These are phyloP conservation scores for Cyanoramphus novaezelandiae DNA, from an alignment of 2,113 vertebrate species.

Conservation along the genomic window DNA sequence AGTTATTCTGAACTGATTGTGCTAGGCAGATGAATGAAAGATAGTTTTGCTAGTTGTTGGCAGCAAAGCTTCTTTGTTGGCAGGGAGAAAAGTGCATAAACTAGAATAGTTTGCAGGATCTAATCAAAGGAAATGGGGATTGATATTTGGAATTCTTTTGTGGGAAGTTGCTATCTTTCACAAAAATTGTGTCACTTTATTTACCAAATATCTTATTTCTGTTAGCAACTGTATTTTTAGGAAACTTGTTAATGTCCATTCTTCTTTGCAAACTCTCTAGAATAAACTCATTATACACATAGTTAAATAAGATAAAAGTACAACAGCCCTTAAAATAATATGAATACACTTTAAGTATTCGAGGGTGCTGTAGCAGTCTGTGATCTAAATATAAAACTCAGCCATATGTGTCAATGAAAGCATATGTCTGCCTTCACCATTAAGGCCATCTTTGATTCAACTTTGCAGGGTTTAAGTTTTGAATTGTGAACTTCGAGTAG, in stretches of 20 bases:
- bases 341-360: neutral
- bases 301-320: neutral
- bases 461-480: neutral
- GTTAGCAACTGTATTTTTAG: neutral
- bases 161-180: neutral
- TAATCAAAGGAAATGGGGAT: neutral
- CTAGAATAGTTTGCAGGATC: neutral
- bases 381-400: neutral
- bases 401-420: neutral
- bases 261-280: neutral
- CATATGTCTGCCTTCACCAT: neutral
- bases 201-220: neutral
- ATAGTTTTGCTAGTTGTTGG: neutral
- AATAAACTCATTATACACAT: neutral
- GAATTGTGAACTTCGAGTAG: neutral
- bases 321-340: neutral
- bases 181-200: neutral
- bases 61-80: neutral
- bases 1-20: neutral
- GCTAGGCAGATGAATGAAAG: neutral
- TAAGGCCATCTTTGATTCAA: neutral
- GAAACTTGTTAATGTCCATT: neutral
- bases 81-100: neutral
- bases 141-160: neutral
- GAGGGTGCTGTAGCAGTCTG: neutral